Base-by-base conservation (phyloP, 2,797 vertebrate genomes). In the Hozukius guyotensis region DNA sequence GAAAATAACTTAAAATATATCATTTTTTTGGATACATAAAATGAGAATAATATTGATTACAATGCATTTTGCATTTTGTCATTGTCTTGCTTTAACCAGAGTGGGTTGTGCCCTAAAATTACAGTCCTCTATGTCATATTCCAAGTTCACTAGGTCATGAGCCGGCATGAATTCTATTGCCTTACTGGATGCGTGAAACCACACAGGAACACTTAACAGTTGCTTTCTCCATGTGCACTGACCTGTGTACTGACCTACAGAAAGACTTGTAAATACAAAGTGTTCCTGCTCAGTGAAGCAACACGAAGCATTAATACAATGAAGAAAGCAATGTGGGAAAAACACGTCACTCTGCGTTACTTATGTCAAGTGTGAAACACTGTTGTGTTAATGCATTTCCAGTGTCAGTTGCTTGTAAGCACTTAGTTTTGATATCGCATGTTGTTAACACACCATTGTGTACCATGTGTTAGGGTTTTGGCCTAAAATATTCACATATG, bases 121-220 rank as follows among this genome's bases (percentile, higher is more conserved):
- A 4, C 57, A 16, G 42, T 25, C 20, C 20, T 59, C 2, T 9
- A 3, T 18, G 7, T 46, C 5, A 0, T 7, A 38, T 32, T 61
- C n/a, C 12, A 9, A 27, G 31, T 22, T 4, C 38, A 62, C 32
- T 14, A 7, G 60, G 55, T 77, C 64, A 82, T 12, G 52, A 52
- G 62, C 24, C 57, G 2, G 18, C 1, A 31, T 20, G 59, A 61
- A 74, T 56, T 65, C 14, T 70, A 4, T 69, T 55, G 53, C 46
- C 61, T 25, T 8, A 20, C 36, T 68, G 49, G 25, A 16, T 57
- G 79, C 13, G 6, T 72, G 68, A 65, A 81, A 78, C 59, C 61
- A 62, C 81, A 62, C 46, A 34, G 69, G 18, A 49, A 57, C 79
- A 72, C 75, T 78, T 78, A 85, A 63, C 67, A 22, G 64, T 71